phyloP scores from a whole-genome alignment of 1,140 invertebrate genomes.

The Orchestia grillus region DNA sequence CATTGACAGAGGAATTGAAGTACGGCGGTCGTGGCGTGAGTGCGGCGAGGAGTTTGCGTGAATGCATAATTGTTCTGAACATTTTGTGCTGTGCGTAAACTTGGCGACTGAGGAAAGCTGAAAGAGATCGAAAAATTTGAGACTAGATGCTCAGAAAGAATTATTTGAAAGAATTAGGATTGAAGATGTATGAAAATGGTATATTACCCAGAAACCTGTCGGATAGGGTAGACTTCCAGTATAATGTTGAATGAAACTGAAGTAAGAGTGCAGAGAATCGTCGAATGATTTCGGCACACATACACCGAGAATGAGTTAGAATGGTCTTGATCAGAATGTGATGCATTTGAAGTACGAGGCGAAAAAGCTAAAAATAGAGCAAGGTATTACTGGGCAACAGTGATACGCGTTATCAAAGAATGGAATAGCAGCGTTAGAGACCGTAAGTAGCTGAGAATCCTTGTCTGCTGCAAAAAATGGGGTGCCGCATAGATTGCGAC shows the following conservation, averaged over 20 bases:
- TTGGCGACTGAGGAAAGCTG: not conserved
- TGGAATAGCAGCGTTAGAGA: not conserved
- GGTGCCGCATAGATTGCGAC: too few species aligned
- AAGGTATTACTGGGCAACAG: not conserved
- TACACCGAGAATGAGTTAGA: not conserved
- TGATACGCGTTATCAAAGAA: not conserved
- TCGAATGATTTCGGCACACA: not conserved
- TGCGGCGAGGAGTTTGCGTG: not conserved
- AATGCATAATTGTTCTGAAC: not conserved
- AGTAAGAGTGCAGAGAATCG: not conserved
- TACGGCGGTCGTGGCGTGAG: not conserved
- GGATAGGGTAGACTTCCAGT: too few species aligned
- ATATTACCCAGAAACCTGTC: too few species aligned
- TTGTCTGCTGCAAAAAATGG: not conserved
- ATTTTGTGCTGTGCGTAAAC: not conserved
- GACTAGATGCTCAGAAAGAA: not conserved
- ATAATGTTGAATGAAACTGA: not conserved
- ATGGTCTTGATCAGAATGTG: not conserved
- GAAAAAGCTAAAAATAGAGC: not conserved
- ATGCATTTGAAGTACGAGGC: not conserved
- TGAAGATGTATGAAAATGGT: too few species aligned
- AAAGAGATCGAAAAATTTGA: not conserved
- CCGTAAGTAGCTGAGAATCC: not conserved
- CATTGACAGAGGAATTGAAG: not conserved
- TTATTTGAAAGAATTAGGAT: too few species aligned